Evolutionary conservation across 2,888 invertebrate genomes (phyloP).

Genomic region (Octodonta nipae): DNA sequence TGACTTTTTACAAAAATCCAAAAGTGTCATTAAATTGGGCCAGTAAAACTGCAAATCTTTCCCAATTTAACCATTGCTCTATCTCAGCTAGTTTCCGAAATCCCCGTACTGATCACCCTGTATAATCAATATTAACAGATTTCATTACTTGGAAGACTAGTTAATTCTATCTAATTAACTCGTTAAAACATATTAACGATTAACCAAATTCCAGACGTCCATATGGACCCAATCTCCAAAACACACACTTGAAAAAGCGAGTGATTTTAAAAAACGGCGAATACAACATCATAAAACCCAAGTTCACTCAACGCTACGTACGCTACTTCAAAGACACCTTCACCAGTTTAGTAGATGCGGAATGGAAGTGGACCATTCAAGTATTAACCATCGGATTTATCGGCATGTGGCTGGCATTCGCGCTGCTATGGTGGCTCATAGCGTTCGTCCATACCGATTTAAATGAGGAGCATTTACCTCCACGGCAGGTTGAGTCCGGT

Average conservation of each 20-base stretch:
- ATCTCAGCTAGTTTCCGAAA: no score
- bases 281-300: conserved; percentile 82
- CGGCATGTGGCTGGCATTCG: conserved; percentile 84
- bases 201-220: no score
- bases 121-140: no score
- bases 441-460: conserved; percentile 86
- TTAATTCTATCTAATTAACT: no score
- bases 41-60: no score
- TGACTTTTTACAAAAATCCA: no score
- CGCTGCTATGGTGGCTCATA: conserved; percentile 89
- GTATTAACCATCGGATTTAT: conserved; percentile 82
- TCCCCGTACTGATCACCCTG: no score
- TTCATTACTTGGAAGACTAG: no score
- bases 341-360: conserved; percentile 81
- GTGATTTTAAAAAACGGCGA: conserved; percentile 91
- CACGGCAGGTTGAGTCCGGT: conserved; percentile 37
- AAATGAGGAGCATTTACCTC: conserved; percentile 44
- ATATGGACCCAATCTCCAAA: conserved; percentile 20
- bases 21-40: no score
- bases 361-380: conserved; percentile 89
- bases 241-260: conserved; percentile 55
- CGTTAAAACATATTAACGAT: no score
- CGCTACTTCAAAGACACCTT: conserved; percentile 73
- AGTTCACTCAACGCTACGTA: conserved; percentile 61
- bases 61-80: no score